Evolutionary conservation across 1,140 invertebrate genomes (phyloP), one percentile per base, ranked within the genome.

Genomic region (Vollenhovia emeryi): DNA sequence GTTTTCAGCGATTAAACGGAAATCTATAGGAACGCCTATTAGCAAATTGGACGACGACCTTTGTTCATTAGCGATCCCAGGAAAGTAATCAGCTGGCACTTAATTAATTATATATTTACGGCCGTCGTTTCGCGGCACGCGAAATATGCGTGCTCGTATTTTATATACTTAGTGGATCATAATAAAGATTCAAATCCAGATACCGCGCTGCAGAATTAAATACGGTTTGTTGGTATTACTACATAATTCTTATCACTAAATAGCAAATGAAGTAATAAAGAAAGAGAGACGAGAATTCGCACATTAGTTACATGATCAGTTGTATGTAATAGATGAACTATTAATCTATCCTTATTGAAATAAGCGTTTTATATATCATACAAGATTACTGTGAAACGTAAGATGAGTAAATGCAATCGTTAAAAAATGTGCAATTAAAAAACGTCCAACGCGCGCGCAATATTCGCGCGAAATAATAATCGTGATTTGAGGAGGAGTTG

Each of bases 31-130:
- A 27, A 30, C 33, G 18, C 8, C 24, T 43, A 48, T 79, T 68
- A 68, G 33, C 60, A 68, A 79, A 79, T 79, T 36, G 43, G 13
- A 24, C 15, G 30, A 27, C 33, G n/a, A 11, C 27, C 33, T 69
- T 55, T 30, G 8, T 55, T 55, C 15, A 11, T 24, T 40, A 18
- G 33, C 30, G 64, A 50, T 78, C 18, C 27, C 75, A 30, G 24
- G 21, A 52, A 79, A 68, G 21, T 79, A 79, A 79, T 68, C 30
- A 79, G 36, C 45, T 68, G 11, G 75, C 21, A 18, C n/a, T 62
- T 50, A 52, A 68, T 79, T 79, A 68, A 79, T 79, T 21, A 79
- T 66, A 40, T 79, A 79, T 79, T 68, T 62, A 76, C 11, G 9
- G 33, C 18, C 68, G 68, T 11, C 75, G 43, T 79, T 64, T 78